phyloP scores from a whole-genome alignment of 2,797 vertebrate species.

The Enteromius argenteus region DNA sequence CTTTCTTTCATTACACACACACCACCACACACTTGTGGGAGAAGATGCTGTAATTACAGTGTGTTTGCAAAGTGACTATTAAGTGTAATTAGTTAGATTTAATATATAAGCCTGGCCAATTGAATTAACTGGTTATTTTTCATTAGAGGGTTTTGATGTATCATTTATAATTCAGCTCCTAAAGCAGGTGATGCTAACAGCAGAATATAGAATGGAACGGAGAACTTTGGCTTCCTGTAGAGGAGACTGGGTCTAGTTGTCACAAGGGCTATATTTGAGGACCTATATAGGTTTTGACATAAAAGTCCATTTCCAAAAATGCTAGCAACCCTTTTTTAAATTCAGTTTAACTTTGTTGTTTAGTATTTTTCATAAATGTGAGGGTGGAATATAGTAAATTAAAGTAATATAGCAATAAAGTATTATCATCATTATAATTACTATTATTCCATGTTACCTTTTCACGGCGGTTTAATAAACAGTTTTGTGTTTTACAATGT shows the following conservation, averaged over 20 bases:
- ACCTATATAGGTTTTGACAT: background rate
- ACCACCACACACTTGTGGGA: slow-evolving; percentile 3
- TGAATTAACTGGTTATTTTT: background rate
- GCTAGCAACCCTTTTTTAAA: background rate
- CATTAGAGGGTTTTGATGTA: background rate
- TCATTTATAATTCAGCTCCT: background rate
- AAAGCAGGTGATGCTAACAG: background rate
- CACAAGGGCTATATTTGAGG: background rate
- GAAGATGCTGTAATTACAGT: slow-evolving; percentile 11
- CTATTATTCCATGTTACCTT: too few species aligned
- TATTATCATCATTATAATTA: too few species aligned
- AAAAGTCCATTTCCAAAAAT: background rate
- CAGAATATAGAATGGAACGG: background rate
- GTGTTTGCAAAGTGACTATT: slow-evolving; percentile 30
- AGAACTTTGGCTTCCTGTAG: background rate
- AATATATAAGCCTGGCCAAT: background rate
- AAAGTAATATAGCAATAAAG: too few species aligned
- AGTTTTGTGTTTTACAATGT: background rate
- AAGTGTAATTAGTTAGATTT: background rate
- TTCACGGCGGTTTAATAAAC: background rate
- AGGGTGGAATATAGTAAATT: background rate
- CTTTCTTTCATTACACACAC: slow-evolving; percentile 61
- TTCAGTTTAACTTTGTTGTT: background rate
- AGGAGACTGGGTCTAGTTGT: background rate
- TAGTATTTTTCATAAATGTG: background rate